Percentiles rank a stretch among this genome's conserved stretches.
Conservation (phyloP, 2,888 invertebrate species). For the Dorcus hopei region DNA sequence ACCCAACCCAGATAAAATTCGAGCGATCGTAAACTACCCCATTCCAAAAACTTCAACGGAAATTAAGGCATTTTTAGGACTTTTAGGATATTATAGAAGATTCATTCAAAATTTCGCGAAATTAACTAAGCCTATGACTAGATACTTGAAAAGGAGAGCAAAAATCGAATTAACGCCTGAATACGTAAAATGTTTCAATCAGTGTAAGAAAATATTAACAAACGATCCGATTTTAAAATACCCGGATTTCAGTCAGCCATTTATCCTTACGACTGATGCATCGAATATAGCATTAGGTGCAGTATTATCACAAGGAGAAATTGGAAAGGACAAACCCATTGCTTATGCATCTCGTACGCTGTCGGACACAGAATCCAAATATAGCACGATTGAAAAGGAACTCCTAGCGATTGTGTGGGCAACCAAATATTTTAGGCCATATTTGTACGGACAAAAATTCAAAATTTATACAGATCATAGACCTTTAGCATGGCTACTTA, state of each 20-base stretch:
- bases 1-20: not conserved
- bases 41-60: conserved; percentile 1
- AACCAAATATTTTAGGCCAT: no score
- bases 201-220: conserved; percentile 9
- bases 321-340: conserved; percentile 1
- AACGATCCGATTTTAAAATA: conserved; percentile 13
- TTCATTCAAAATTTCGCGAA: no score
- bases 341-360: not conserved
- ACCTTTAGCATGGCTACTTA: no score
- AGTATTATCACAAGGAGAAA: conserved; percentile 7
- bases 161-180: conserved; percentile 2
- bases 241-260: conserved; percentile 11
- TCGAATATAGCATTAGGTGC: conserved; percentile 10
- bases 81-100: not conserved
- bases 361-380: not conserved
- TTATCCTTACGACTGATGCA: conserved; percentile 13
- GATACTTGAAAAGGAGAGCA: no score
- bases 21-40: not conserved
- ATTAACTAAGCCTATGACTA: no score
- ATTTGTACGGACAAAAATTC: no score
- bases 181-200: conserved; percentile 4
- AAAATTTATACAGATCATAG: no score
- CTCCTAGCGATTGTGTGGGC: no score
- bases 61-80: conserved; percentile 9
- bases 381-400: not conserved